Base-by-base conservation (phyloP, 2,888 invertebrate genomes). In the Cynaeus angustus region DNA sequence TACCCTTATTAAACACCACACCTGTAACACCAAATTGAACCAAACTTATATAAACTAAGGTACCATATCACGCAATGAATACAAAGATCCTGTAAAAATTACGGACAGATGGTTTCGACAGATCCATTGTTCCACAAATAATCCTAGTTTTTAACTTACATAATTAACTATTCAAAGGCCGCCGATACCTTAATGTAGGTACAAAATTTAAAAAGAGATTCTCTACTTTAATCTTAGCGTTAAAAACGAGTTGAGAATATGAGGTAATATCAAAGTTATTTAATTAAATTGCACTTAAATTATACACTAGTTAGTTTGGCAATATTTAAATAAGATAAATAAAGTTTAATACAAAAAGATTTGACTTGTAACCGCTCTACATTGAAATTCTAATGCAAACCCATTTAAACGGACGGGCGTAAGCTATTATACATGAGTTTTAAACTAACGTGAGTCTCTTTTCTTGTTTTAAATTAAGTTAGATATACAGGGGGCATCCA, bases 211-310 rank as follows among this genome's bases (percentile, higher is more conserved):
- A 53, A 58, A 53, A 77, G 78, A 78, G 75, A 78, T 79, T 78
- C 77, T 74, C 76, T 77, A 75, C 71, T 71, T 73, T 72, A 70
- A 69, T 74, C 73, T 72, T 71, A 77, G 74, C 72, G 75, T 70
- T 70, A 71, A 76, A 78, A 78, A 75, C 77, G 77, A 81, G 78
- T 80, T 79, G 80, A 80, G 80, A 81, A 78, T 75, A 82, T 84
- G 83, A 84, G 83, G 83, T 84, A 84, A 82, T 81, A 83, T 80
- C 75, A 80, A 80, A 77, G 73, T 77, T 78, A 74, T 74, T 70
- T 77, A 77, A 79, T 80, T 82, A 81, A 81, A 84, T 83, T 83
- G 83, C 83, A 83, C 83, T 84, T 83, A 82, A 78, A 76, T 69
- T 74, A 75, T 66, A 77, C 74, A 79, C 74, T 79, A 80, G 79